Conservation (phyloP, 2,888 invertebrate genomes). For the Sycophila texana region DNA sequence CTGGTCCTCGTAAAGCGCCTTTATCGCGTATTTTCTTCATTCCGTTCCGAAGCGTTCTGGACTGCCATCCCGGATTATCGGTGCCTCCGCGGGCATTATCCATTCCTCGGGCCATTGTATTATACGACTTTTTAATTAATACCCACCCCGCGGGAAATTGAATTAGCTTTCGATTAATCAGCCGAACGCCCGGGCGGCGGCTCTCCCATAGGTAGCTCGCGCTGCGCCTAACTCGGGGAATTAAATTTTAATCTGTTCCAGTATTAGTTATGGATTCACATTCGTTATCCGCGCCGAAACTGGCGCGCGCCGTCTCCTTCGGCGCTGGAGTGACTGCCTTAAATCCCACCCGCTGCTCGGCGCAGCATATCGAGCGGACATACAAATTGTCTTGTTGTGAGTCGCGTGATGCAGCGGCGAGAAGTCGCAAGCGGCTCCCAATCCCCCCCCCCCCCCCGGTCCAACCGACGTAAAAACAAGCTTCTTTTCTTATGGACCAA, state of each 20-base stretch:
- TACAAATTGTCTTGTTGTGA: slow-evolving; percentile 67
- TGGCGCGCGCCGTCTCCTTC: slow-evolving; percentile 32
- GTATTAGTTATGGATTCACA: slow-evolving; percentile 70
- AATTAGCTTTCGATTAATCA: slow-evolving; percentile 73
- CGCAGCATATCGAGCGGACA: slow-evolving; percentile 57
- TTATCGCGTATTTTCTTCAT: slow-evolving; percentile 51
- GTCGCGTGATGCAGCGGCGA: slow-evolving; percentile 8
- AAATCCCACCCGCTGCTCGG: slow-evolving; percentile 67
- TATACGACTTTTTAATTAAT: slow-evolving; percentile 67
- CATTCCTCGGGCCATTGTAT: slow-evolving; percentile 50
- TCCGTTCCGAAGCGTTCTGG: slow-evolving; percentile 20
- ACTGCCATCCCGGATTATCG: slow-evolving; percentile 43
- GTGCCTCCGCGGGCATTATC: slow-evolving; percentile 25
- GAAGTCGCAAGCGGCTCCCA: background rate
- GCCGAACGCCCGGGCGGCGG: slow-evolving; percentile 49
- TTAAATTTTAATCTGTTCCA: slow-evolving; percentile 71
- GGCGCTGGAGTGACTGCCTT: slow-evolving; percentile 45
- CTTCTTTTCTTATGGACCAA: slow-evolving; percentile 6
- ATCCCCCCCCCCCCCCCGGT: too few relatives aligned
- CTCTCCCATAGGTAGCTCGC: slow-evolving; percentile 1
- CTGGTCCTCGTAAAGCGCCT: slow-evolving; percentile 47
- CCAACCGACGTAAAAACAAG: background rate
- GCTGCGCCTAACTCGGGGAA: slow-evolving; percentile 65
- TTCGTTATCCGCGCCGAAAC: slow-evolving; percentile 59
- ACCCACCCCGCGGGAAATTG: slow-evolving; percentile 65